Evolutionary conservation across 2,113 vertebrate species (phyloP), one percentile per base, ranked within the genome.

Genomic region (Eonycteris spelaea): DNA sequence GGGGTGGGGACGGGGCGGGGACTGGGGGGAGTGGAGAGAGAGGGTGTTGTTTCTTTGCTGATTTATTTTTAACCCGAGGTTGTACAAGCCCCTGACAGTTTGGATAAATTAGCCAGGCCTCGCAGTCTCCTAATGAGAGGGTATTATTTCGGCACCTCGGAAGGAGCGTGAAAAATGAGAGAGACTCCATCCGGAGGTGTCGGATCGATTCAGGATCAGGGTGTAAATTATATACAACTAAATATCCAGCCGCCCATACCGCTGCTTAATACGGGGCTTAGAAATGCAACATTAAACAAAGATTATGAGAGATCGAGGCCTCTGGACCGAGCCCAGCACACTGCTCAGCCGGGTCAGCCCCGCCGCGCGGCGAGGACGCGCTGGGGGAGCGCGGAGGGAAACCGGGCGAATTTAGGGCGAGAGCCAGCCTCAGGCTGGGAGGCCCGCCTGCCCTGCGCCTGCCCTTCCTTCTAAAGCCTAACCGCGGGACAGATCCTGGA

Each of bases 41-140:
- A 98, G 98, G 98, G 96, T 98, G 93, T 97, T 98, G 99, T 99
- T 99, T 99, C 98, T 99, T 97, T 97, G 97, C 98, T 99, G 99
- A 99, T 99, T 99, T 99, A 99, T 99, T 99, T 99, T 98, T 99
- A 99, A 99, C 99, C 99, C 98, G 99, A 98, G 99, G 99, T 99
- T 99, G 99, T 99, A 99, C 99, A 99, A 98, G 99, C 97, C 98
- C 98, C 97, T 99, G 99, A 99, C 99, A 99, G 99, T 99, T 99
- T 99, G 99, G 99, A 99, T 99, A 99, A 99, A 99, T 99, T 99
- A 99, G 99, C 99, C 99, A 98, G 98, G 98, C 99, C 98, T 98
- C 98, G 98, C 98, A 98, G 98, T 98, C 99, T 99, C 99, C 99
- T 99, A 99, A 99, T 99, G 99, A 99, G 99, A 99, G 99, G 98